phyloP scores from a whole-genome alignment of 2,113 vertebrate genomes.

The Psittacus erithacus region DNA sequence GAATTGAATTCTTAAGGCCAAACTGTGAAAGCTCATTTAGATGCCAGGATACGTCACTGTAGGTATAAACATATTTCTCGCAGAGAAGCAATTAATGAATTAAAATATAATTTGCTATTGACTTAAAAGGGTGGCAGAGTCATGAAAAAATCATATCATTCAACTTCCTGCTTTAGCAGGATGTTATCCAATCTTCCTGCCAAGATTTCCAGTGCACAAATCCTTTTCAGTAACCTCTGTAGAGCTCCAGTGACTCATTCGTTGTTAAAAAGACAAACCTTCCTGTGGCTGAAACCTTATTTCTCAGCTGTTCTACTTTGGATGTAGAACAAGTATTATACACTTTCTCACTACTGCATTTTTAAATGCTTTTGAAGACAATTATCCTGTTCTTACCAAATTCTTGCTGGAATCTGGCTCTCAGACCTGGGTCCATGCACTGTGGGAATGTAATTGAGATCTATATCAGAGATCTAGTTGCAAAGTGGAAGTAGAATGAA shows the following conservation, averaged over 20 bases:
- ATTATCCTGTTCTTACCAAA: not conserved
- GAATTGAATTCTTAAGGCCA: not conserved
- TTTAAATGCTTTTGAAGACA: not conserved
- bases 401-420: not conserved
- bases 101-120: not conserved
- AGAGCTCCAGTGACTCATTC: not conserved
- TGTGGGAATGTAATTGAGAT: not conserved
- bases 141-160: not conserved
- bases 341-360: not conserved
- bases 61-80: not conserved
- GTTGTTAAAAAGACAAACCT: not conserved
- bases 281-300: not conserved
- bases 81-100: not conserved
- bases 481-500: not conserved
- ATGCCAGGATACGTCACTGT: not conserved
- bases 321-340: accelerated
- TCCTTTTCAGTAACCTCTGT: not conserved
- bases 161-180: not conserved
- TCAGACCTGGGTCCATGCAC: not conserved
- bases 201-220: not conserved
- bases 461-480: not conserved
- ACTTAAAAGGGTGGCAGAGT: not conserved
- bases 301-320: not conserved
- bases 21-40: not conserved
- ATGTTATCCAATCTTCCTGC: not conserved